Evolutionary conservation across 1,140 invertebrate genomes (phyloP).

Genomic region (Metopolophium dirhodum): DNA sequence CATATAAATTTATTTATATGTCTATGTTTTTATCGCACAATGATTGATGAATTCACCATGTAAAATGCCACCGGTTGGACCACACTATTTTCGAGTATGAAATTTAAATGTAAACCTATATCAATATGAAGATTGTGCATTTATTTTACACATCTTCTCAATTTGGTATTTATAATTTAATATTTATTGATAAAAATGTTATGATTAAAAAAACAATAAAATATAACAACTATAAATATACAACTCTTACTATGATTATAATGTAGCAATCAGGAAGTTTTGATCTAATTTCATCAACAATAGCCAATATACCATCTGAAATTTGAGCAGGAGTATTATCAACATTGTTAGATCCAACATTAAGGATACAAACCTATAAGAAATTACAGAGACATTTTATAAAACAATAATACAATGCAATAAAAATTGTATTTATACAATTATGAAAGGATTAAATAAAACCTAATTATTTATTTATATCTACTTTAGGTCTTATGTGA

Average conservation of each 20-base stretch:
- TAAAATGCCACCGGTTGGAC: too few relatives aligned
- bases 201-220: neutral
- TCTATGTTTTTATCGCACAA: too few relatives aligned
- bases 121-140: too few relatives aligned
- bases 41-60: too few relatives aligned
- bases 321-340: constrained; percentile 78
- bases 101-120: too few relatives aligned
- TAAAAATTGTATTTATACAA: neutral
- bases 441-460: neutral
- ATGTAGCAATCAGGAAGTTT: constrained; percentile 81
- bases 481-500: constrained; percentile 83
- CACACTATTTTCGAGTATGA: too few relatives aligned
- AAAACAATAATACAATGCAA: constrained; percentile 36
- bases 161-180: neutral
- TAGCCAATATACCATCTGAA: constrained; percentile 78
- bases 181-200: neutral
- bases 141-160: too few relatives aligned
- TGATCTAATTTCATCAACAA: constrained; percentile 74
- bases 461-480: constrained; percentile 62
- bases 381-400: constrained; percentile 9
- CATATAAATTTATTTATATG: too few relatives aligned
- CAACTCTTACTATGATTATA: constrained; percentile 77
- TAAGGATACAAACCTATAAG: constrained; percentile 80
- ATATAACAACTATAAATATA: constrained; percentile 60
- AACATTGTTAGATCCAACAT: constrained; percentile 88